Evolutionary conservation across 2,797 vertebrate species (phyloP).

Genomic region (Sebastolobus alascanus): DNA sequence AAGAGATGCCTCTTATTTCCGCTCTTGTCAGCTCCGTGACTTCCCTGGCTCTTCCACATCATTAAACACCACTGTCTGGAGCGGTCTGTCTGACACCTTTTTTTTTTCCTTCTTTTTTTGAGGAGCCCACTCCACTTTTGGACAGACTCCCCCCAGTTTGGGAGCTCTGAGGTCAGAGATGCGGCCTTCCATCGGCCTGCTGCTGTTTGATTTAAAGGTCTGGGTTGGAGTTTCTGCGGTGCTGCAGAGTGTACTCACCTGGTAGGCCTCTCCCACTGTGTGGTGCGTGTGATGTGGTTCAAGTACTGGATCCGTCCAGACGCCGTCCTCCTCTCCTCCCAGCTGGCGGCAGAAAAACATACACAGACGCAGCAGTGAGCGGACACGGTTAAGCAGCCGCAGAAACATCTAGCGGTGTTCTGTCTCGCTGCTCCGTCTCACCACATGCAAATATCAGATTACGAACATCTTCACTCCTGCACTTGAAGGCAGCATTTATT

Average conservation of each 20-base stretch:
- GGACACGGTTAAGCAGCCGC: slow-evolving; percentile 48
- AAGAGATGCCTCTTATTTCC: slow-evolving; percentile 24
- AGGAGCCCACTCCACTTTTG: slow-evolving; percentile 33
- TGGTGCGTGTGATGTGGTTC: slow-evolving; percentile 98
- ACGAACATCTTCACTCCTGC: neutral
- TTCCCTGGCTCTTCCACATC: slow-evolving; percentile 48
- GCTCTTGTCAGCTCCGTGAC: slow-evolving; percentile 26
- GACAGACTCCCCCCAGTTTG: slow-evolving; percentile 19
- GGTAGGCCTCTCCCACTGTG: slow-evolving; percentile 97
- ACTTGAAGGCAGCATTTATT: slow-evolving; percentile 8
- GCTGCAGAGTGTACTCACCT: slow-evolving; percentile 85
- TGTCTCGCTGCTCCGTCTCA: slow-evolving; percentile 34
- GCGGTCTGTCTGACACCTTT: slow-evolving; percentile 33
- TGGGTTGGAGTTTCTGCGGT: slow-evolving; percentile 47
- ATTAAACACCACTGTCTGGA: slow-evolving; percentile 46
- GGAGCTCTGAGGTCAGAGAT: slow-evolving; percentile 42
- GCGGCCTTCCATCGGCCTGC: slow-evolving; percentile 28
- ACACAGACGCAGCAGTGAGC: slow-evolving; percentile 71
- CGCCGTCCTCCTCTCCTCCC: slow-evolving; percentile 97
- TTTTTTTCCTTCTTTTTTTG: neutral
- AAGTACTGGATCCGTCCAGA: slow-evolving; percentile 98
- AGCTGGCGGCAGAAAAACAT: slow-evolving; percentile 85
- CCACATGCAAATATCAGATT: slow-evolving; percentile 49
- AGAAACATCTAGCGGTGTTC: slow-evolving; percentile 25
- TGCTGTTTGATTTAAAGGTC: slow-evolving; percentile 53